Evolutionary conservation across 2,113 vertebrate species (phyloP).

Genomic region (Leptobrachium ailaonicum): DNA sequence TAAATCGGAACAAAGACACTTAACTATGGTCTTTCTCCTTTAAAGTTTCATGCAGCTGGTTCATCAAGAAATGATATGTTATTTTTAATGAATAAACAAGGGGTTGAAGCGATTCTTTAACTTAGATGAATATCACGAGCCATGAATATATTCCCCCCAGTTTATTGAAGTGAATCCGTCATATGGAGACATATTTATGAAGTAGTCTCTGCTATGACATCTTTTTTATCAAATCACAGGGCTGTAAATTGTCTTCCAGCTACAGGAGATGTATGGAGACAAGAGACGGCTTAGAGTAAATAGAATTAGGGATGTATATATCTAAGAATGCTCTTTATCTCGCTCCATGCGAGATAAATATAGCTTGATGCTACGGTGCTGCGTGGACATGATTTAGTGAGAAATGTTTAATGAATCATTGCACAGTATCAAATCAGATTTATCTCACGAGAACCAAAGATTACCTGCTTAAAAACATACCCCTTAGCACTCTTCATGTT

Average conservation of each 20-base stretch:
- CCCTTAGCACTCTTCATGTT: no score
- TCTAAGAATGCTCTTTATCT: not conserved
- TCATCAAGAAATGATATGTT: not conserved
- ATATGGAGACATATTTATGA: not conserved
- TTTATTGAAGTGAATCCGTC: constrained; percentile 1
- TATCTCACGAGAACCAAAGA: no score
- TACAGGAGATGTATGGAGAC: not conserved
- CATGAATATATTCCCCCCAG: not conserved
- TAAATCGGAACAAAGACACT: not conserved
- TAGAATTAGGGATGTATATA: not conserved
- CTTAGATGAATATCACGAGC: not conserved
- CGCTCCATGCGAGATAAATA: not conserved
- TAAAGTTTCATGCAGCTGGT: not conserved
- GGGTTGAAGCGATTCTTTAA: not conserved
- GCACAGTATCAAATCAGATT: no score
- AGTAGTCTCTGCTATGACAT: constrained; percentile 1
- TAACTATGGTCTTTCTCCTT: not conserved
- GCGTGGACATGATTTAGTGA: no score
- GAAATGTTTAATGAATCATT: no score
- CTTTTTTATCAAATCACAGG: constrained; percentile 5
- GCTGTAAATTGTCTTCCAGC: constrained; percentile 2
- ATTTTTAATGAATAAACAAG: not conserved
- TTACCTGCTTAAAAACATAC: no score
- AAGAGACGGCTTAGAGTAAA: not conserved
- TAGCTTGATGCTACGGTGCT: not conserved